These are phyloP conservation scores for Mastomys natalensis DNA, from an alignment of 2,113 vertebrate genomes.

Conservation along the genomic window DNA sequence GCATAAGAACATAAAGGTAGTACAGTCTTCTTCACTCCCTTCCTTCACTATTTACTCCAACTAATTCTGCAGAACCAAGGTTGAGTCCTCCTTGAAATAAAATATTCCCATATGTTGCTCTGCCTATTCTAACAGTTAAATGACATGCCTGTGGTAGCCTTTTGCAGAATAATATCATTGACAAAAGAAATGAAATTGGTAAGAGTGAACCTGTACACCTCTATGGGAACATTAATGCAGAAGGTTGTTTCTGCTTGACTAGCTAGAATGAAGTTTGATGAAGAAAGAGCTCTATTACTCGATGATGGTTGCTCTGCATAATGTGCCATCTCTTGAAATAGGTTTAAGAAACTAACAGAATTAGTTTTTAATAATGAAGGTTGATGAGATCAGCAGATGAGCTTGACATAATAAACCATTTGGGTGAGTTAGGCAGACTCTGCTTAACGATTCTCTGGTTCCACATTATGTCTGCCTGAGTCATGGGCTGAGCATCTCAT, in stretches of 20 bases:
- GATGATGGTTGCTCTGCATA: slow-evolving; percentile 71
- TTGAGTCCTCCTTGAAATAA: slow-evolving; percentile 39
- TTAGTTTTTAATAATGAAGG: slow-evolving; percentile 85
- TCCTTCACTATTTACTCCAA: slow-evolving; percentile 57
- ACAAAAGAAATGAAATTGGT: slow-evolving; percentile 62
- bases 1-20: slow-evolving; percentile 18
- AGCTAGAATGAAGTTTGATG: slow-evolving; percentile 63
- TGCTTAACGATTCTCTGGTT: slow-evolving; percentile 64
- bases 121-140: slow-evolving; percentile 22
- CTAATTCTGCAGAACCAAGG: slow-evolving; percentile 54
- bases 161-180: slow-evolving; percentile 64
- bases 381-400: slow-evolving; percentile 77
- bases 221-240: slow-evolving; percentile 71
- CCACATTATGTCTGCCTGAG: slow-evolving; percentile 63
- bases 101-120: not conserved
- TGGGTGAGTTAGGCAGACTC: slow-evolving; percentile 64
- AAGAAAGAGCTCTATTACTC: slow-evolving; percentile 75
- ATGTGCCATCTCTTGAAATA: slow-evolving; percentile 80
- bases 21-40: not conserved
- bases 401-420: slow-evolving; percentile 70
- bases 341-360: slow-evolving; percentile 86
- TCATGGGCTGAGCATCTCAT: slow-evolving; percentile 41
- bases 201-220: slow-evolving; percentile 55
- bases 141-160: not conserved
- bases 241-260: slow-evolving; percentile 78